These are phyloP conservation scores for Mythimna impura DNA, from an alignment of 2,888 invertebrate genomes.

Conservation along the genomic window DNA sequence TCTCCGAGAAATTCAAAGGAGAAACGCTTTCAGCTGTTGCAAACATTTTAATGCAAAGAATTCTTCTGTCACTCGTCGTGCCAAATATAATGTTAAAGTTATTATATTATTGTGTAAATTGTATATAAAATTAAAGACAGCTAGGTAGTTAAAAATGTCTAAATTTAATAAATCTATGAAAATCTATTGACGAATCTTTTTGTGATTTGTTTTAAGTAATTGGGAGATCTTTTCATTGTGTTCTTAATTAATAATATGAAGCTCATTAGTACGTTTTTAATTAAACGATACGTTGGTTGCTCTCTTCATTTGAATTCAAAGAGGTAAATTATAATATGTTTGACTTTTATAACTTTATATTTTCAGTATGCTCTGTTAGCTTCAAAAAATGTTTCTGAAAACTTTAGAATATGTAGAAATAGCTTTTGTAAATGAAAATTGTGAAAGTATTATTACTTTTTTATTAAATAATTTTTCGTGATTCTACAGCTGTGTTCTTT, in stretches of 20 bases:
- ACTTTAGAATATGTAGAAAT: not conserved
- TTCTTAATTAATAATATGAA: constrained; percentile 19
- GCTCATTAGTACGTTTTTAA: constrained; percentile 44
- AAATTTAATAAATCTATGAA: constrained; percentile 67
- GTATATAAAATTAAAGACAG: constrained; percentile 71
- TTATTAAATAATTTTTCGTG: not conserved
- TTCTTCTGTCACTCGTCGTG: constrained; percentile 59
- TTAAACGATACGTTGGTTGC: constrained; percentile 8
- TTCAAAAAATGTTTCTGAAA: not conserved
- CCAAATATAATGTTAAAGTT: constrained; percentile 63
- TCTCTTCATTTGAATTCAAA: constrained; percentile 30
- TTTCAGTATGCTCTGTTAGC: not conserved
- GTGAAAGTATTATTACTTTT: not conserved
- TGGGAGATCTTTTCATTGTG: constrained; percentile 60
- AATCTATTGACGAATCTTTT: constrained; percentile 62
- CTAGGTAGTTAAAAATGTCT: constrained; percentile 71
- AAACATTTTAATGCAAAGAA: constrained; percentile 45
- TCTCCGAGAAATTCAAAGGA: constrained; percentile 35
- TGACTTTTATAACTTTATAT: constrained; percentile 6
- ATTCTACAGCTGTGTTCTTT: not conserved
- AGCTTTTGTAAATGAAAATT: constrained; percentile 18
- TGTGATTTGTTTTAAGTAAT: constrained; percentile 57
- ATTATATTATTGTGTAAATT: constrained; percentile 73
- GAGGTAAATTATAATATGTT: constrained; percentile 18
- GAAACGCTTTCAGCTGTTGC: constrained; percentile 39